phyloP scores from a whole-genome alignment of 2,113 vertebrate species.

The Cottus gobio region DNA sequence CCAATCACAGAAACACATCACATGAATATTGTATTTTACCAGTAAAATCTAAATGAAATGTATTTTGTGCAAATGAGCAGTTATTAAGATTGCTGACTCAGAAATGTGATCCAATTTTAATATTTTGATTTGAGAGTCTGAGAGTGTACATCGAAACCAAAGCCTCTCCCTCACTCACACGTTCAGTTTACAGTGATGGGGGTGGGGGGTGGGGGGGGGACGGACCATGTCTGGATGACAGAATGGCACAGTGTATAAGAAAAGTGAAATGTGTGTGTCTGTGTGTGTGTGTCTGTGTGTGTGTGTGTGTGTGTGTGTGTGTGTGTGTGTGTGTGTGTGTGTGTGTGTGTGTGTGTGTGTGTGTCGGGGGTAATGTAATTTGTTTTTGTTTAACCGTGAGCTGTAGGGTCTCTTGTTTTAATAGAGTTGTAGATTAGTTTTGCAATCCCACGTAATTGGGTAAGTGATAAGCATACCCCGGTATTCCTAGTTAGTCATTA shows the following conservation, averaged over 20 bases:
- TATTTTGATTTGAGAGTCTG: neutral
- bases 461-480: conserved; percentile 80
- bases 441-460: conserved; percentile 79
- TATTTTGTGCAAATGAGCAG: neutral
- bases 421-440: conserved; percentile 84
- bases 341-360: conserved; percentile 13
- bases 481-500: conserved; percentile 54
- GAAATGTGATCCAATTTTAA: neutral
- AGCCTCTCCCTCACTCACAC: neutral
- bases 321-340: conserved; percentile 11
- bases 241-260: conserved; percentile 38
- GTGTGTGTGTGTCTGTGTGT: conserved; percentile 17
- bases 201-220: too few relatives aligned
- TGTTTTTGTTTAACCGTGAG: conserved; percentile 82
- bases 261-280: conserved; percentile 36
- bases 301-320: conserved; percentile 1
- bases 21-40: neutral
- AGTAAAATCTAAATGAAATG: neutral
- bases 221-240: conserved; percentile 48
- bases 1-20: neutral
- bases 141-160: neutral
- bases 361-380: conserved; percentile 76
- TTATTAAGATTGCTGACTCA: neutral
- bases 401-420: conserved; percentile 81
- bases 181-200: neutral